Evolutionary conservation across 2,113 vertebrate species (phyloP).

Genomic region (Cinclus cinclus): DNA sequence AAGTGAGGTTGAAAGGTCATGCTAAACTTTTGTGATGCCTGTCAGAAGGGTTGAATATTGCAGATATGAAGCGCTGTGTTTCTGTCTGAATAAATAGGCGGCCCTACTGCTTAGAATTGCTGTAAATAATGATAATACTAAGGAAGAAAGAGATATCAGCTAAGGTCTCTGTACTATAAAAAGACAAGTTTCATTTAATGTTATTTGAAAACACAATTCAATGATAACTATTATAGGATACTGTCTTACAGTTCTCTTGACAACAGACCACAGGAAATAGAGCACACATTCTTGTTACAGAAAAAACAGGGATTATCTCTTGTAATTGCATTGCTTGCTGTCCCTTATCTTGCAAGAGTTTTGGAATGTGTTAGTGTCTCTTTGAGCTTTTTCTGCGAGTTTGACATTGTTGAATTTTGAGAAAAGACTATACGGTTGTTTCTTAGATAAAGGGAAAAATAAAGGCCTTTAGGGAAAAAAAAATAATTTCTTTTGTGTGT

Average conservation of each 20-base stretch:
- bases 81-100: not conserved
- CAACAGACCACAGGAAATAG: not conserved
- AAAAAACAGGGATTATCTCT: not conserved
- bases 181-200: not conserved
- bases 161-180: not conserved
- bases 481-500: not conserved
- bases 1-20: not conserved
- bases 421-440: not conserved
- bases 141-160: not conserved
- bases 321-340: too few species aligned
- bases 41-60: not conserved
- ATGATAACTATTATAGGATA: not conserved
- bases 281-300: not conserved
- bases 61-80: not conserved
- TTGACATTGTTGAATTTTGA: not conserved
- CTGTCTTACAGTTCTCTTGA: not conserved
- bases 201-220: not conserved
- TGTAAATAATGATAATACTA: not conserved
- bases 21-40: not conserved
- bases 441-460: not conserved
- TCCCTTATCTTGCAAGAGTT: not conserved
- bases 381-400: not conserved
- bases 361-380: not conserved
- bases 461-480: not conserved
- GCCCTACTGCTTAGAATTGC: not conserved